Evolutionary conservation across 1,140 invertebrate species (phyloP).

Genomic region (Eumeta japonica): DNA sequence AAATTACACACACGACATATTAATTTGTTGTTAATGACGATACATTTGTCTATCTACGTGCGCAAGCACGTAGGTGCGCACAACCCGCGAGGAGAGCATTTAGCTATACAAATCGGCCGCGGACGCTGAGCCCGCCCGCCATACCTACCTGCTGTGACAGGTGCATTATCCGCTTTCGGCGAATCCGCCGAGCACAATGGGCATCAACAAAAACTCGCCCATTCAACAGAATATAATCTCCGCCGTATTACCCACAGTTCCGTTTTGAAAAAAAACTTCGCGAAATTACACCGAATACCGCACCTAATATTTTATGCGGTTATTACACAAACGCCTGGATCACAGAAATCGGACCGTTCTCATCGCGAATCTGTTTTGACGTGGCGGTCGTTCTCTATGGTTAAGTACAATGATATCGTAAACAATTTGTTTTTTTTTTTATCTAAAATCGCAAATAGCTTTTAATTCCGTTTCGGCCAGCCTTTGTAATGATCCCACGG

Average conservation of each 20-base stretch:
- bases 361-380: conserved; percentile 44
- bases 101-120: conserved; percentile 16
- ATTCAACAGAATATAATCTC: conserved; percentile 44
- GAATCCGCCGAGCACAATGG: conserved; percentile 31
- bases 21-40: too few species aligned
- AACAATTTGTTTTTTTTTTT: conserved; percentile 39
- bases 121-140: conserved; percentile 3
- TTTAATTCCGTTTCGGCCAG: conserved; percentile 37
- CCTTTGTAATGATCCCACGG: conserved; percentile 45
- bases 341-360: conserved; percentile 16
- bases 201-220: conserved; percentile 23
- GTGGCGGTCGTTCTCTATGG: conserved; percentile 28
- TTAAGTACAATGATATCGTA: conserved; percentile 41
- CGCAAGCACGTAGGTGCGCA: too few species aligned
- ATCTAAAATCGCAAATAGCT: conserved; percentile 17
- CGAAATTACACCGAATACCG: conserved; percentile 25
- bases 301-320: conserved; percentile 34
- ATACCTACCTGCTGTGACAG: conserved; percentile 34
- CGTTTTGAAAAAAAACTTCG: conserved; percentile 18
- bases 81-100: too few species aligned
- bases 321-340: conserved; percentile 30
- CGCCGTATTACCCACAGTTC: conserved; percentile 24
- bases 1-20: too few species aligned
- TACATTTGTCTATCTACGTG: too few species aligned
- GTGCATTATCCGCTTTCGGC: conserved; percentile 37